These are phyloP conservation scores for Emys orbicularis DNA, from an alignment of 2,797 vertebrate species.

Conservation along the genomic window DNA sequence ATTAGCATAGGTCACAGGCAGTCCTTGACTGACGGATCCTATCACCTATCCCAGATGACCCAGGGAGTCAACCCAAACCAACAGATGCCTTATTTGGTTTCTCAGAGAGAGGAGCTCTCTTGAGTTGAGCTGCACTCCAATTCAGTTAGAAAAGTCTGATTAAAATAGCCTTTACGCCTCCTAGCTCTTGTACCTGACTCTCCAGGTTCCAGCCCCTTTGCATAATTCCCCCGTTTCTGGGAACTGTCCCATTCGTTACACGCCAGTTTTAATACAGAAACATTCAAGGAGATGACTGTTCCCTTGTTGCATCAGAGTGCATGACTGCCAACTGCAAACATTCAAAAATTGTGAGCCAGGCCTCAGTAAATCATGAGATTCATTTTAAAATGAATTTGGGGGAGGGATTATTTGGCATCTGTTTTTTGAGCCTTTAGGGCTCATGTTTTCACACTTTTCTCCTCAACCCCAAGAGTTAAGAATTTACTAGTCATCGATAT, in stretches of 20 bases:
- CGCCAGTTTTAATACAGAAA: not conserved
- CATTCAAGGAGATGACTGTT: not conserved
- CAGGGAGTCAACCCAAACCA: too few relatives aligned
- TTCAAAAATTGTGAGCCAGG: not conserved
- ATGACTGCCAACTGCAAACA: not conserved
- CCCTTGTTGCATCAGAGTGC: not conserved
- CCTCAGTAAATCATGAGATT: not conserved
- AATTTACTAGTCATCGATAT: constrained; percentile 18
- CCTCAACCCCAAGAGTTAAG: constrained; percentile 40
- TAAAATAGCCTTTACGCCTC: too few relatives aligned
- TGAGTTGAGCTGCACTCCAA: too few relatives aligned
- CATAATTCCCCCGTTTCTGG: not conserved
- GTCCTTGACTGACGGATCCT: too few relatives aligned
- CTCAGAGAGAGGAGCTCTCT: too few relatives aligned
- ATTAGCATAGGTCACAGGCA: too few relatives aligned
- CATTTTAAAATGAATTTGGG: constrained; percentile 7
- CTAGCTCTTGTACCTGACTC: too few relatives aligned
- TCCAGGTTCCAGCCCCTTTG: too few relatives aligned
- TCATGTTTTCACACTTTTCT: not conserved
- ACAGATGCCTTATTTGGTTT: too few relatives aligned
- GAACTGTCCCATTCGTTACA: not conserved
- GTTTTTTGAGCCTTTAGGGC: not conserved
- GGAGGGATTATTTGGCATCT: constrained; percentile 32
- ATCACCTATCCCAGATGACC: too few relatives aligned
- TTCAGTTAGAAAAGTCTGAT: too few relatives aligned